phyloP scores from a whole-genome alignment of 2,888 invertebrate genomes.

The Thymelicus sylvestris region DNA sequence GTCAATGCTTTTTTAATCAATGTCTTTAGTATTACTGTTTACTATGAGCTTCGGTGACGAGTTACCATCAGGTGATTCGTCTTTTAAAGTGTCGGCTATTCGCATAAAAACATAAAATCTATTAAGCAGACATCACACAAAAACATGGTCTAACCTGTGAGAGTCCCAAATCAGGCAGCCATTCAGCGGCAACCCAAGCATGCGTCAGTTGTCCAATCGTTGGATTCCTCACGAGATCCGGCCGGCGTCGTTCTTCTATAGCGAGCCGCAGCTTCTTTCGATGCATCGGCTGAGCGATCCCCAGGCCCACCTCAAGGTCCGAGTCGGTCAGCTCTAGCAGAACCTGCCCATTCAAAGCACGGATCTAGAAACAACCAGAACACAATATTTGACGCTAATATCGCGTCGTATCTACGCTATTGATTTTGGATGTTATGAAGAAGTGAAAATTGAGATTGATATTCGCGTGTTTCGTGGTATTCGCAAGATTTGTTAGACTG shows the following conservation, averaged over 20 bases:
- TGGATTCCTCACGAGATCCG: slow-evolving; percentile 94
- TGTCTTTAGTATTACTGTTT: too few species aligned
- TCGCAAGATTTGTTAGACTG: too few species aligned
- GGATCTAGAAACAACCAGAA: slow-evolving; percentile 87
- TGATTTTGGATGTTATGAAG: slow-evolving; percentile 30
- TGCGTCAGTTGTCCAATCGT: slow-evolving; percentile 94
- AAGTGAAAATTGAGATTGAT: too few species aligned
- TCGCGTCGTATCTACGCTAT: slow-evolving; percentile 64
- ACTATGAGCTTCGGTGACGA: too few species aligned
- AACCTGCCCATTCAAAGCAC: slow-evolving; percentile 91
- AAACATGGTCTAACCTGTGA: slow-evolving; percentile 84
- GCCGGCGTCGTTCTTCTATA: slow-evolving; percentile 96
- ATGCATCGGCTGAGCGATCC: slow-evolving; percentile 96
- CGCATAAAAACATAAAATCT: too few species aligned
- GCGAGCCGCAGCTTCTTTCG: slow-evolving; percentile 96
- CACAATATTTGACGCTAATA: slow-evolving; percentile 83
- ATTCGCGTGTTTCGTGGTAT: too few species aligned
- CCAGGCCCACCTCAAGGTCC: slow-evolving; percentile 95
- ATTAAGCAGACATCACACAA: too few species aligned
- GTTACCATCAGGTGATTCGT: too few species aligned
- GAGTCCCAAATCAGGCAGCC: slow-evolving; percentile 96
- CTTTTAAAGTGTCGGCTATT: too few species aligned
- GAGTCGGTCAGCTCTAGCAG: slow-evolving; percentile 95
- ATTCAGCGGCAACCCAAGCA: slow-evolving; percentile 97
- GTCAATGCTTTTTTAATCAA: too few species aligned